phyloP scores from a whole-genome alignment of 2,888 invertebrate genomes.

The Cheilosia vulpina region DNA sequence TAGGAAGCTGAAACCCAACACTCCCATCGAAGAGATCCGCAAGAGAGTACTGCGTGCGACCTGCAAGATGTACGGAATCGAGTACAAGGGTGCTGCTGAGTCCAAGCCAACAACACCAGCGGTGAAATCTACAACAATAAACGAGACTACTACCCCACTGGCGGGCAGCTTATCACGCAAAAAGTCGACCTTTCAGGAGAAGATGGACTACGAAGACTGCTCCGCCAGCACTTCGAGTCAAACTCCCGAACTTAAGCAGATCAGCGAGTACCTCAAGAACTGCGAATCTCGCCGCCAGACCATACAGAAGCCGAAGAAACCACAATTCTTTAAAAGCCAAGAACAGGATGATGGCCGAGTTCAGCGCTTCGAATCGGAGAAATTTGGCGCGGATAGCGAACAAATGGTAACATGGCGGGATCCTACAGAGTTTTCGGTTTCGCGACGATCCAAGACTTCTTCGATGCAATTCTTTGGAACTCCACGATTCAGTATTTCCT shows the following conservation, averaged over 20 bases:
- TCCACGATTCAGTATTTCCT: slow-evolving; percentile 82
- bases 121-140: slow-evolving; percentile 50
- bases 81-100: slow-evolving; percentile 74
- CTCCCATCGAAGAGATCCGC: slow-evolving; percentile 81
- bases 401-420: slow-evolving; percentile 91
- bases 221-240: slow-evolving; percentile 72
- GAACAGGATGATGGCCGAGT: slow-evolving; percentile 78
- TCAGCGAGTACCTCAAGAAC: slow-evolving; percentile 81
- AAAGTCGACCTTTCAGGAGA: slow-evolving; percentile 77
- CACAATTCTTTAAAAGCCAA: slow-evolving; percentile 52
- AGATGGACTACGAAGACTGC: slow-evolving; percentile 81
- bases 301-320: slow-evolving; percentile 73
- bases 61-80: slow-evolving; percentile 80
- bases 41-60: slow-evolving; percentile 80
- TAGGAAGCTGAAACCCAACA: slow-evolving; percentile 80
- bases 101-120: slow-evolving; percentile 29
- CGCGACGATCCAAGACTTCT: slow-evolving; percentile 76
- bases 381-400: slow-evolving; percentile 82
- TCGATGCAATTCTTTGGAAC: slow-evolving; percentile 79
- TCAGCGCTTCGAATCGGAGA: slow-evolving; percentile 81
- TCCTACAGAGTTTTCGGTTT: slow-evolving; percentile 82
- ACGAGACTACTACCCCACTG: slow-evolving; percentile 66
- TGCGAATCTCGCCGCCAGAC: slow-evolving; percentile 80
- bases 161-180: slow-evolving; percentile 66
- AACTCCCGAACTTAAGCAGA: slow-evolving; percentile 80